These are phyloP conservation scores for Gallinago undulata DNA, from an alignment of 2,113 vertebrate genomes.

Conservation along the genomic window DNA sequence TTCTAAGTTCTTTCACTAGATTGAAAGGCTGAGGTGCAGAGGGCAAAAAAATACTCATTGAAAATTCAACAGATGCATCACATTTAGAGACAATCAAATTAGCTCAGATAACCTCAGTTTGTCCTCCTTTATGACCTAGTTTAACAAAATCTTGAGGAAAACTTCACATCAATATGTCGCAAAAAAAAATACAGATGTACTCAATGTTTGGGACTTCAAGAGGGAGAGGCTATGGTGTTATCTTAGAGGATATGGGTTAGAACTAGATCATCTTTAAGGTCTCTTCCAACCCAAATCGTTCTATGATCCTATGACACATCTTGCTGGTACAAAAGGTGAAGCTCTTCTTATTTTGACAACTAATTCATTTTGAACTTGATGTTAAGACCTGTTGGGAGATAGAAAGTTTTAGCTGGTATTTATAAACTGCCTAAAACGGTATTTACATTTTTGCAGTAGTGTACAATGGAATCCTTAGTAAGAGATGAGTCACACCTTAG, in stretches of 20 bases:
- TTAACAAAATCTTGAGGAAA: neutral
- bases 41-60: neutral
- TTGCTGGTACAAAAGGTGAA: neutral
- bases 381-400: neutral
- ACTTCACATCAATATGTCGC: neutral
- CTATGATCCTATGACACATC: neutral
- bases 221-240: neutral
- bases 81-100: constrained; percentile 14
- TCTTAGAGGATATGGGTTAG: neutral
- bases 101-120: neutral
- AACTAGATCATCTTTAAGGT: too few relatives aligned
- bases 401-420: neutral
- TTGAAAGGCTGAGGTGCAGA: neutral
- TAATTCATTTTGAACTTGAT: neutral
- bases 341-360: neutral
- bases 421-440: neutral
- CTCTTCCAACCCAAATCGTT: too few relatives aligned
- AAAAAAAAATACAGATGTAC: neutral
- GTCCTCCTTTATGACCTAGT: neutral
- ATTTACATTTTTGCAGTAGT: neutral
- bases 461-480: neutral
- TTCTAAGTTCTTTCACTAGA: neutral
- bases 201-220: neutral
- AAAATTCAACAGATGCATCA: neutral
- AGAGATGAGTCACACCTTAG: neutral